phyloP scores from a whole-genome alignment of 2,113 vertebrate species.

The Oophaga pumilio region DNA sequence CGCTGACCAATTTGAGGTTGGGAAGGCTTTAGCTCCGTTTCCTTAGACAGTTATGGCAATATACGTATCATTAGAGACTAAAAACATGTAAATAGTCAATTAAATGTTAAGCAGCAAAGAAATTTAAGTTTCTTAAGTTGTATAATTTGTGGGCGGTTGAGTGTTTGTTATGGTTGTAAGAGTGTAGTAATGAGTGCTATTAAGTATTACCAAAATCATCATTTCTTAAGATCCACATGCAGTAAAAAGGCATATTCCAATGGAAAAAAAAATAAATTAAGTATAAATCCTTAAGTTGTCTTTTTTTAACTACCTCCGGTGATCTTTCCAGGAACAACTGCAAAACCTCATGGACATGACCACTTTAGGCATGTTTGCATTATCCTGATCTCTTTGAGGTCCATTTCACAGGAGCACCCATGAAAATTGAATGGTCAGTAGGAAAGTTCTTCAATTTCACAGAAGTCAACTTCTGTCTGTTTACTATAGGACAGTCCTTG shows the following conservation, averaged over 20 bases:
- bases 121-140: constrained; percentile 43
- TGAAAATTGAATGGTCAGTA: no score
- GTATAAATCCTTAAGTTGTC: background rate
- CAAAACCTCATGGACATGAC: no score
- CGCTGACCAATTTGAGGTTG: constrained; percentile 56
- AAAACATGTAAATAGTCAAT: constrained; percentile 65
- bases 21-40: constrained; percentile 58
- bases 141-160: constrained; percentile 57
- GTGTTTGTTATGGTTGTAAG: constrained; percentile 17
- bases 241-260: background rate
- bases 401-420: no score
- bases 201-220: background rate
- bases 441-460: no score
- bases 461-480: no score
- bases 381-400: no score
- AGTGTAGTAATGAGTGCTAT: background rate
- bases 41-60: constrained; percentile 62
- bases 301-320: no score
- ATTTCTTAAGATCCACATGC: background rate
- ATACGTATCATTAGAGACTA: constrained; percentile 72
- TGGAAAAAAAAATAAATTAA: background rate
- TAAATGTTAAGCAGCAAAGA: constrained; percentile 61
- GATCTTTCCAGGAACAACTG: no score
- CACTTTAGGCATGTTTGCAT: no score
- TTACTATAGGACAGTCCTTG: no score